Evolutionary conservation across 1,140 invertebrate species (phyloP).

Genomic region (Drosophila parvula): DNA sequence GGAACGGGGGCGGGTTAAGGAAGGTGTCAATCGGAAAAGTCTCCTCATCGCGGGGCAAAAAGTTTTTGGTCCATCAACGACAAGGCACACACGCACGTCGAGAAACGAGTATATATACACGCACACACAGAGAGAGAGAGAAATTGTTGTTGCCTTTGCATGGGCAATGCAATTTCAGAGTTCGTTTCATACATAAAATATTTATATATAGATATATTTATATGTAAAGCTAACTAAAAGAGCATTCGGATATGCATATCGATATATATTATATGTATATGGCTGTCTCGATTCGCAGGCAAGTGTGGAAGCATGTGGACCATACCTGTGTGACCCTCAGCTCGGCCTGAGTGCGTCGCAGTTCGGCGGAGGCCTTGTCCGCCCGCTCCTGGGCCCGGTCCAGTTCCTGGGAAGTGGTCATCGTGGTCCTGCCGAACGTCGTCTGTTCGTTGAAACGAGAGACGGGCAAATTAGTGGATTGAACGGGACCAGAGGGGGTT

Average conservation of each 20-base stretch:
- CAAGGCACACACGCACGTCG: constrained; percentile 55
- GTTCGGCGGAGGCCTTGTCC: constrained; percentile 92
- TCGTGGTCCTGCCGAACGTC: constrained; percentile 90
- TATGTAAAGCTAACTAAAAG: constrained; percentile 62
- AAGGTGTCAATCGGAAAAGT: constrained; percentile 31
- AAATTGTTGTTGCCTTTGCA: constrained; percentile 21
- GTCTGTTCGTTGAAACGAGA: constrained; percentile 84
- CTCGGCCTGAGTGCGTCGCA: constrained; percentile 94
- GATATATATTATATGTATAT: constrained; percentile 50
- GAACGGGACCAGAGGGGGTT: background rate
- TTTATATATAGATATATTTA: constrained; percentile 31
- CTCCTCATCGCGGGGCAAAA: constrained; percentile 33
- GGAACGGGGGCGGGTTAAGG: constrained; percentile 1
- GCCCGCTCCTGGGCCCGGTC: constrained; percentile 94
- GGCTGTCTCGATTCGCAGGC: constrained; percentile 49
- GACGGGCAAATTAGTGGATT: constrained; percentile 61
- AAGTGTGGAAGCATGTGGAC: constrained; percentile 27
- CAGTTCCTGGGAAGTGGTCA: constrained; percentile 90
- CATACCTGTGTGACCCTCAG: constrained; percentile 90
- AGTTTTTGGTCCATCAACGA: constrained; percentile 39
- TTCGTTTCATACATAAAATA: constrained; percentile 48
- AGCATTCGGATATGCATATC: constrained; percentile 71
- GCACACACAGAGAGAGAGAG: constrained; percentile 24
- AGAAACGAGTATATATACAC: constrained; percentile 22
- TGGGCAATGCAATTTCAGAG: constrained; percentile 25